A percentile compares a stretch with the other conserved stretches of the same genome.
Evolutionary conservation across 1,140 invertebrate genomes (phyloP).

Genomic region (Leptinotarsa undecemlineata): DNA sequence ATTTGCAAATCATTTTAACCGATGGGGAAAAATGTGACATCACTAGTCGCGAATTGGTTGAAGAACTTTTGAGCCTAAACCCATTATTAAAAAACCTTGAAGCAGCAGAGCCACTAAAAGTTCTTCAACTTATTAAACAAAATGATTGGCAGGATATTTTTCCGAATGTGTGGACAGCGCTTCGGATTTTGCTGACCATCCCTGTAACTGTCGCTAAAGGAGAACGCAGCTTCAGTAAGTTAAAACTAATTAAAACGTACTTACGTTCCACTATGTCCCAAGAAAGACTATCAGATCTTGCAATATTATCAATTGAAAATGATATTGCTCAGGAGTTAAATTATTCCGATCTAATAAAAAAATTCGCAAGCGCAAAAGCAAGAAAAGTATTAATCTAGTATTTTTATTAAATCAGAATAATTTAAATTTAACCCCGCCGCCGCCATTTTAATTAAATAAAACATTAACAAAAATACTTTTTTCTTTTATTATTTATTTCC

Average conservation of each 20-base stretch:
- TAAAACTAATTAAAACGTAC: neutral
- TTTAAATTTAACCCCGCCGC: too few species aligned
- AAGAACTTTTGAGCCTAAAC: slow-evolving; percentile 2
- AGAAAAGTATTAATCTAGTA: neutral
- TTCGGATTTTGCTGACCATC: neutral
- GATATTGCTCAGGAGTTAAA: slow-evolving; percentile 5
- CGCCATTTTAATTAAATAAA: too few species aligned
- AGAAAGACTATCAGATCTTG: neutral
- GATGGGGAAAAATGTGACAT: slow-evolving; percentile 5
- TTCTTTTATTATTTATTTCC: too few species aligned
- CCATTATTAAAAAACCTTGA: slow-evolving; percentile 6
- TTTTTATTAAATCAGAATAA: slow-evolving; percentile 3
- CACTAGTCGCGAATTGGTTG: neutral
- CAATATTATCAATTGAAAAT: neutral
- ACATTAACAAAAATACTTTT: too few species aligned
- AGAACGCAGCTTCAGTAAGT: slow-evolving; percentile 4
- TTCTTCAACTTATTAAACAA: neutral
- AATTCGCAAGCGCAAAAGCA: slow-evolving; percentile 5
- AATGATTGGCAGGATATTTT: slow-evolving; percentile 6
- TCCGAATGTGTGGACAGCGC: slow-evolving; percentile 1
- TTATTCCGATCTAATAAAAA: neutral
- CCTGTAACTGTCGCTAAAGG: slow-evolving; percentile 7
- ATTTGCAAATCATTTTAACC: slow-evolving; percentile 3
- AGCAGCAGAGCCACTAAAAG: neutral
- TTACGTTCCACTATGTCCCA: neutral